phyloP scores from a whole-genome alignment of 2,797 vertebrate species.

The Sebastolobus alascanus region DNA sequence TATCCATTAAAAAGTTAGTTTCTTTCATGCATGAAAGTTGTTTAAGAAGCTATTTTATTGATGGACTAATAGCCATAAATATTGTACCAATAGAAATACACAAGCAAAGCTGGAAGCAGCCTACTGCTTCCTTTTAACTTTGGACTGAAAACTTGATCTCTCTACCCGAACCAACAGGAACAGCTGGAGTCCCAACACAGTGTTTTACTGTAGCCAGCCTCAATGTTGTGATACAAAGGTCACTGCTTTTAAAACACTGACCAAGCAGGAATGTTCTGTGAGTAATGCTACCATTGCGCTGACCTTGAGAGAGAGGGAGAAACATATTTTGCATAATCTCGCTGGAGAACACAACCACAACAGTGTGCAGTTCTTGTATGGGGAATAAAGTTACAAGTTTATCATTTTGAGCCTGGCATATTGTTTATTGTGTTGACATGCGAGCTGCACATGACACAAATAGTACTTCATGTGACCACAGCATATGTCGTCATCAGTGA shows the following conservation, averaged over 20 bases:
- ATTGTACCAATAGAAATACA: constrained; percentile 22
- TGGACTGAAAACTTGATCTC: constrained; percentile 32
- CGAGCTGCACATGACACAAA: not conserved
- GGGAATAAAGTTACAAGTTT: constrained; percentile 7
- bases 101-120: constrained; percentile 11
- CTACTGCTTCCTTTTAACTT: constrained; percentile 19
- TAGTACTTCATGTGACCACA: not conserved
- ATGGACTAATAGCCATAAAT: constrained; percentile 43
- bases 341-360: constrained; percentile 17
- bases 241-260: constrained; percentile 64
- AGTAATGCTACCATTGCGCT: constrained; percentile 53
- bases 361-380: not conserved
- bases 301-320: constrained; percentile 53
- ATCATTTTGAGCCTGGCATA: not conserved
- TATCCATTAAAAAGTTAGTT: constrained; percentile 47
- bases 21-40: constrained; percentile 39
- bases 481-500: constrained; percentile 1
- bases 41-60: constrained; percentile 34
- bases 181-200: constrained; percentile 43
- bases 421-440: not conserved
- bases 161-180: constrained; percentile 32
- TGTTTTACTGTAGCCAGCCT: constrained; percentile 41
- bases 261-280: constrained; percentile 57
- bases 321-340: constrained; percentile 58
- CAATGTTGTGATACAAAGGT: constrained; percentile 63